Conservation (phyloP, 2,113 vertebrate genomes). For the Eurypyga helias region DNA sequence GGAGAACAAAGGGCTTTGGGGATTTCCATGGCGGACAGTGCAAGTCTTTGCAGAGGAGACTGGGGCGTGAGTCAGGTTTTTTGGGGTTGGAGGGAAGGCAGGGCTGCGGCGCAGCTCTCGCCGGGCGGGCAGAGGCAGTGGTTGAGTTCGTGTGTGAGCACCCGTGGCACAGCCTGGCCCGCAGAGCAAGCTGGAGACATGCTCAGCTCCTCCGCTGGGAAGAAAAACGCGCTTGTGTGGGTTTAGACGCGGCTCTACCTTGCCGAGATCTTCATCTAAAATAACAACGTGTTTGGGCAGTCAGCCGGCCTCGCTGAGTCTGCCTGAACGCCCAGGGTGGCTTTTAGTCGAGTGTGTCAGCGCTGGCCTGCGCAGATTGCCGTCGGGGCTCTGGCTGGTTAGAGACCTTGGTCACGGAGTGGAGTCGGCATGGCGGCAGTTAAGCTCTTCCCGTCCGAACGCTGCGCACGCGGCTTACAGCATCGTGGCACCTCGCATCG, state of each 20-base stretch:
- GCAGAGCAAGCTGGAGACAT: neutral
- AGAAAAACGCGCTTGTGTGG: rapidly evolving
- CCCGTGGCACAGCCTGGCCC: rapidly evolving
- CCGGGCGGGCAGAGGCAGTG: neutral
- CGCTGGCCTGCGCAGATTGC: neutral
- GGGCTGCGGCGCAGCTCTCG: neutral
- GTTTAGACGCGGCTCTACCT: neutral
- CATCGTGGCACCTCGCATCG: rapidly evolving
- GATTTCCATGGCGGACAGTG: slow-evolving; percentile 34
- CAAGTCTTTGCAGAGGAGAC: neutral
- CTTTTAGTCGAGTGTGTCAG: neutral
- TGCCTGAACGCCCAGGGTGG: neutral
- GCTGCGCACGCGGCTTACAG: neutral
- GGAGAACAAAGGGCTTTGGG: slow-evolving; percentile 54
- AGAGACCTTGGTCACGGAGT: neutral
- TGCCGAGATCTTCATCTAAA: neutral
- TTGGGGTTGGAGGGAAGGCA: neutral
- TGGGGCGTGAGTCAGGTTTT: slow-evolving; percentile 7
- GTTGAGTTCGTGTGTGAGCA: neutral
- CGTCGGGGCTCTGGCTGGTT: neutral
- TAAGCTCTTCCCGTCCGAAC: neutral
- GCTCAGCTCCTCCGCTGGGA: neutral
- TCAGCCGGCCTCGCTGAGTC: neutral
- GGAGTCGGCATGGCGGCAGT: neutral
- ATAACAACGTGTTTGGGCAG: rapidly evolving